Conservation (phyloP, 2,797 vertebrate genomes). For the Steatocranus sp. region DNA sequence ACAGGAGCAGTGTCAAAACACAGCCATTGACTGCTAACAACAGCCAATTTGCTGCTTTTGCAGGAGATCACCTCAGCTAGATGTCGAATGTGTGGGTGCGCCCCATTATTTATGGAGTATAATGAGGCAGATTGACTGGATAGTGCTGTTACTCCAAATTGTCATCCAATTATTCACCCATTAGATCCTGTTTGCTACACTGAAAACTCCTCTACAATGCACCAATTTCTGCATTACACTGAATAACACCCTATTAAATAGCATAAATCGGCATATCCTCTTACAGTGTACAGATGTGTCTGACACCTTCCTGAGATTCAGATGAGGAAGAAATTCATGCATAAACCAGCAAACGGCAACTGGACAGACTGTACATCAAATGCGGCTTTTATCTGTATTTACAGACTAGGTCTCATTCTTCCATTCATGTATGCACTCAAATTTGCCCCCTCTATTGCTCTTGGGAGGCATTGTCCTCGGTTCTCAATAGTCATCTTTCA, state of each 20-base stretch:
- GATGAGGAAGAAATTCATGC: not conserved
- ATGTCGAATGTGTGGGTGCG: constrained; percentile 52
- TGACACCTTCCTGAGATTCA: constrained; percentile 11
- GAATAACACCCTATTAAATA: constrained; percentile 14
- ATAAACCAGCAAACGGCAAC: not conserved
- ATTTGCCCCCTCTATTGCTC: not conserved
- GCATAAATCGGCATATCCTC: not conserved
- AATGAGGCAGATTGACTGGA: constrained; percentile 53
- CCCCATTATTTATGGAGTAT: constrained; percentile 51
- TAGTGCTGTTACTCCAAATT: constrained; percentile 52
- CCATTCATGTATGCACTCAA: not conserved
- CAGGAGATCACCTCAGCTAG: constrained; percentile 54
- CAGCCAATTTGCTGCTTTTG: constrained; percentile 64
- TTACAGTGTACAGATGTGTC: not conserved
- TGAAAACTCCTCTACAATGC: constrained; percentile 16
- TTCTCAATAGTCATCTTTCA: not conserved
- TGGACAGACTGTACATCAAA: not conserved
- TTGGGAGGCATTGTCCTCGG: not conserved
- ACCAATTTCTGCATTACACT: constrained; percentile 5
- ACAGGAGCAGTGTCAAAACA: constrained; percentile 68
- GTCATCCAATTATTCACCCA: constrained; percentile 55
- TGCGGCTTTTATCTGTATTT: not conserved
- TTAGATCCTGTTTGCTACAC: constrained; percentile 47
- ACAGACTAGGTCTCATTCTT: not conserved
- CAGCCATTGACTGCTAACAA: constrained; percentile 64